Conservation (phyloP, 2,113 vertebrate species). For the Neofelis nebulosa region DNA sequence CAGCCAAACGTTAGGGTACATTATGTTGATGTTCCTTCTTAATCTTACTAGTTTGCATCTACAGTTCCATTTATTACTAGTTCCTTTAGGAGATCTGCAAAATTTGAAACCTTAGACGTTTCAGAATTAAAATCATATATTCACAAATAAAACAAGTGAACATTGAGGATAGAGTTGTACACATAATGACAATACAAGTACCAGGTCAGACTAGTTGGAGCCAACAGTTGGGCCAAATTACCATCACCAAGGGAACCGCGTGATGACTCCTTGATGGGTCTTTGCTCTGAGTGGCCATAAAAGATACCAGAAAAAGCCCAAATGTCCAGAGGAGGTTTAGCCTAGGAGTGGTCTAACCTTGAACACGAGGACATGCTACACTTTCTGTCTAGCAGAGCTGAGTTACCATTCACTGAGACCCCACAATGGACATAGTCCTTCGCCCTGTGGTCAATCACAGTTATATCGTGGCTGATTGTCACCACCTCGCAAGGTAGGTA, state of each 20-base stretch:
- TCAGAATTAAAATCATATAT: not conserved
- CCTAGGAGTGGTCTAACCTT: not conserved
- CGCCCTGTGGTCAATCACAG: not conserved
- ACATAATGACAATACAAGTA: not conserved
- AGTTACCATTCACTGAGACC: not conserved
- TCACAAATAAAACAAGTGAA: constrained; percentile 32
- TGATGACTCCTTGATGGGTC: not conserved
- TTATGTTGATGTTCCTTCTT: not conserved
- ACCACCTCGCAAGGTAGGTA: not conserved
- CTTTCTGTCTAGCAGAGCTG: not conserved
- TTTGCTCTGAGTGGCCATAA: not conserved
- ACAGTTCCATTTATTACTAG: constrained; percentile 20
- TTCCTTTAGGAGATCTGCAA: not conserved
- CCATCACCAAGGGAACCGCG: not conserved
- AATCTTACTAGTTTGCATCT: not conserved
- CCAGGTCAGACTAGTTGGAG: not conserved
- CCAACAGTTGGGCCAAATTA: not conserved
- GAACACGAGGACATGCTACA: not conserved
- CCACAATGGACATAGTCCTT: not conserved
- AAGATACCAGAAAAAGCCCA: not conserved
- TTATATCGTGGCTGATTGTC: not conserved
- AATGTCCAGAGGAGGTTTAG: not conserved
- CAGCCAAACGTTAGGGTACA: not conserved
- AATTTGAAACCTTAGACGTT: constrained; percentile 8
- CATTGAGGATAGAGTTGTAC: not conserved